Percentiles rank a stretch among this genome's conserved stretches.
Evolutionary conservation across 2,113 vertebrate species (phyloP).

Genomic region (Ancistrus triradiatus): DNA sequence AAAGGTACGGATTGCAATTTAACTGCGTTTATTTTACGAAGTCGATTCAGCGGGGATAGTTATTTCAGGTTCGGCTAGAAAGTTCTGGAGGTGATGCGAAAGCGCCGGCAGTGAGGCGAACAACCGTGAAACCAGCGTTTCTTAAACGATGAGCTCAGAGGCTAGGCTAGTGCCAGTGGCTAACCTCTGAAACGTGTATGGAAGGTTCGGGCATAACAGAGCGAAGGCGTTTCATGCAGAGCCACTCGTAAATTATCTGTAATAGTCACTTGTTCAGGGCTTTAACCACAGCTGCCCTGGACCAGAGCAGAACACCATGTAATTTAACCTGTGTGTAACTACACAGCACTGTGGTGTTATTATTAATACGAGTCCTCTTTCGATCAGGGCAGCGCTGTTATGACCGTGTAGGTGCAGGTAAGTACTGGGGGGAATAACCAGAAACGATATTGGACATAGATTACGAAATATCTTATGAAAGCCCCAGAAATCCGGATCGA

Average conservation of each 20-base stretch:
- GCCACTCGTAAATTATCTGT: slow-evolving; percentile 1
- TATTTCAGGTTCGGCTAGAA: slow-evolving; percentile 15
- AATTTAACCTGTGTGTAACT: too few species aligned
- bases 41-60: neutral
- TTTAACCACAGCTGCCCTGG: slow-evolving; percentile 1
- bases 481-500: too few species aligned
- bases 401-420: too few species aligned
- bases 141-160: slow-evolving; percentile 34
- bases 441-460: too few species aligned
- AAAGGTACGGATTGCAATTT: neutral
- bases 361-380: too few species aligned
- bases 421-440: too few species aligned
- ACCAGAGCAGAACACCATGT: too few species aligned
- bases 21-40: slow-evolving; percentile 18
- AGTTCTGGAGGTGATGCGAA: neutral
- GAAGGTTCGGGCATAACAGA: slow-evolving; percentile 1
- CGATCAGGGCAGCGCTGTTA: too few species aligned
- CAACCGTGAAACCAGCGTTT: slow-evolving; percentile 17
- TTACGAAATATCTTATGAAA: too few species aligned
- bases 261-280: neutral
- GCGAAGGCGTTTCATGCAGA: neutral
- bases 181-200: slow-evolving; percentile 9
- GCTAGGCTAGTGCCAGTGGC: neutral
- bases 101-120: neutral
- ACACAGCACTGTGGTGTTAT: too few species aligned